phyloP scores from a whole-genome alignment of 1,140 invertebrate genomes.

The Rhagoletis pomonella region DNA sequence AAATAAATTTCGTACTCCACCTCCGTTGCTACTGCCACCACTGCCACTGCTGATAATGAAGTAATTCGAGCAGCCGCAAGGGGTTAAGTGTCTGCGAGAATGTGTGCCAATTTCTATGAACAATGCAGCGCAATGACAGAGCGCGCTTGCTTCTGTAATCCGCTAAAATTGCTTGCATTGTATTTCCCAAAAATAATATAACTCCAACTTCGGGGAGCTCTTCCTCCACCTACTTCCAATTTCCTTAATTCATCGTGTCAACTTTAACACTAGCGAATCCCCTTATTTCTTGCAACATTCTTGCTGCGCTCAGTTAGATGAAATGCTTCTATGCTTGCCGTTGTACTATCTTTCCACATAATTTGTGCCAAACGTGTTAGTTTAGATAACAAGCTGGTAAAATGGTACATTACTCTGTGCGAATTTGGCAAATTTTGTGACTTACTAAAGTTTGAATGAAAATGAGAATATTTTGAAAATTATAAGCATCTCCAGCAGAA shows the following conservation, averaged over 20 bases:
- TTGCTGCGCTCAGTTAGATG: background rate
- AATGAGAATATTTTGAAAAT: too few relatives aligned
- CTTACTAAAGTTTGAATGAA: too few relatives aligned
- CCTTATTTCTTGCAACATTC: background rate
- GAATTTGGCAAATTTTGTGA: too few relatives aligned
- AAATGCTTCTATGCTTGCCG: background rate
- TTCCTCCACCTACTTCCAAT: background rate
- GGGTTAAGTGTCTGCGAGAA: background rate
- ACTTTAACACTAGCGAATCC: background rate
- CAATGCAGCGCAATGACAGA: too few relatives aligned
- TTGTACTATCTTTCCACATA: background rate
- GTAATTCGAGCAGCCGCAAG: constrained; percentile 9
- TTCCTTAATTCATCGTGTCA: background rate
- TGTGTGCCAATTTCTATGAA: background rate
- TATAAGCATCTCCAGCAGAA: too few relatives aligned
- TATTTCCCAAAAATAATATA: background rate
- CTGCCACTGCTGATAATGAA: background rate
- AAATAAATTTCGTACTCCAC: background rate
- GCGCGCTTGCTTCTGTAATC: background rate
- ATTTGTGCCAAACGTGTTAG: background rate
- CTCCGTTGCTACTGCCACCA: too few relatives aligned
- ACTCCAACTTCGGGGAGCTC: background rate
- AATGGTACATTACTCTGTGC: background rate
- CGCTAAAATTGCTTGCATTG: background rate
- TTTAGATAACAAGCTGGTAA: background rate